Evolutionary conservation across 1,140 invertebrate species (phyloP).

Genomic region (Tachypleus tridentatus): DNA sequence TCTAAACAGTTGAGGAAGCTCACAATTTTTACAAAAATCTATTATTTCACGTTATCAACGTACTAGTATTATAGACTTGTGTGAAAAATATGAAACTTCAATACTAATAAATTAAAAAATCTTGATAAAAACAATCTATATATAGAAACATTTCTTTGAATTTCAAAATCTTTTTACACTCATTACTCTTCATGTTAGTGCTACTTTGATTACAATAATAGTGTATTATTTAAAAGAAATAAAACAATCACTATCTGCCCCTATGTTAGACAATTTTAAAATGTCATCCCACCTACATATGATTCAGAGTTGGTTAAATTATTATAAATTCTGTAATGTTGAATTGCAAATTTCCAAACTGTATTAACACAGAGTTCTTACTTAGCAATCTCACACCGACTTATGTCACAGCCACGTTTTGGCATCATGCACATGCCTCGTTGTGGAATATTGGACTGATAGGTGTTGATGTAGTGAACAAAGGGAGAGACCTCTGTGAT

Average conservation of each 20-base stretch:
- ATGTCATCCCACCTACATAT: not conserved
- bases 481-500: slow-evolving; percentile 91
- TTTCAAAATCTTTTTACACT: no score
- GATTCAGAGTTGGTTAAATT: not conserved
- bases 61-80: not conserved
- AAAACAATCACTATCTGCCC: not conserved
- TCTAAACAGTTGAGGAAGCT: not conserved
- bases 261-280: not conserved
- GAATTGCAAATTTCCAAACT: not conserved
- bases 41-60: not conserved
- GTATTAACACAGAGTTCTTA: not conserved
- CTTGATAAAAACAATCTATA: no score
- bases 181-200: not conserved
- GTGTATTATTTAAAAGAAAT: not conserved
- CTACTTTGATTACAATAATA: not conserved
- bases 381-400: slow-evolving; percentile 76
- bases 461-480: slow-evolving; percentile 96
- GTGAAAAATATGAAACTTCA: not conserved
- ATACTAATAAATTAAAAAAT: not conserved
- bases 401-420: slow-evolving; percentile 91
- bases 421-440: slow-evolving; percentile 97
- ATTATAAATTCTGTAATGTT: not conserved
- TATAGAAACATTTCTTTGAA: no score
- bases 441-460: slow-evolving; percentile 91
- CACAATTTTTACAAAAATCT: not conserved